phyloP scores from a whole-genome alignment of 1,140 invertebrate species.

The Neoseiulus cucumeris region DNA sequence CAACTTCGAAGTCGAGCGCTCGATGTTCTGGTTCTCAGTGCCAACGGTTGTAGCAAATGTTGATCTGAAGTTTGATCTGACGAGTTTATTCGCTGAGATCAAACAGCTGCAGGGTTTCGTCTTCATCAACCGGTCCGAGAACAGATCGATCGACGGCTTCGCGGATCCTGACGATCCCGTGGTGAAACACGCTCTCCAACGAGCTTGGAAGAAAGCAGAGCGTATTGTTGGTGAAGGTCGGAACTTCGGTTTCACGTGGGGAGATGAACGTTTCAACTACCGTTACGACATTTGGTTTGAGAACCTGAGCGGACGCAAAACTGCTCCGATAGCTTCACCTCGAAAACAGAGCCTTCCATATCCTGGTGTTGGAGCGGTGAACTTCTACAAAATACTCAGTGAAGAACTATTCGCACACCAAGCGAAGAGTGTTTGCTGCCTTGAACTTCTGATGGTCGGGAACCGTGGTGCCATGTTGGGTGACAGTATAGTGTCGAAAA shows the following conservation, averaged over 20 bases:
- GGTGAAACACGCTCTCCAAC: not conserved
- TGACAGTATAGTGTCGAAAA: not conserved
- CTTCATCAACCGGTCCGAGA: not conserved
- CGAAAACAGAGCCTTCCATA: not conserved
- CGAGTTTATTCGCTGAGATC: not conserved
- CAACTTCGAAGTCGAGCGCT: not conserved
- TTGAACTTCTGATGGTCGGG: not conserved
- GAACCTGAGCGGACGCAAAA: not conserved
- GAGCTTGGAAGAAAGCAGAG: not conserved
- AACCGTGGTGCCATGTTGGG: not conserved
- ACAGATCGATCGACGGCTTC: not conserved
- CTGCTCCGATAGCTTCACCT: not conserved
- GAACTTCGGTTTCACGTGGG: constrained; percentile 7
- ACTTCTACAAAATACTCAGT: not conserved
- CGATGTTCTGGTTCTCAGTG: not conserved
- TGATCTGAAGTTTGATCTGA: not conserved
- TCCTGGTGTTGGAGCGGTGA: not conserved
- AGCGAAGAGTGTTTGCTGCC: not conserved
- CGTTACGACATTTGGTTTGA: constrained; percentile 7
- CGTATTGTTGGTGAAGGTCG: not conserved
- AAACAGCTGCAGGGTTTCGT: not conserved
- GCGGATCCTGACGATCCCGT: not conserved
- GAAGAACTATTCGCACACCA: not conserved
- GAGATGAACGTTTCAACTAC: not conserved
- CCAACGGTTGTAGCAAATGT: not conserved